Evolutionary conservation across 2,888 invertebrate genomes (phyloP).

Genomic region (Agonopterix heracliana): DNA sequence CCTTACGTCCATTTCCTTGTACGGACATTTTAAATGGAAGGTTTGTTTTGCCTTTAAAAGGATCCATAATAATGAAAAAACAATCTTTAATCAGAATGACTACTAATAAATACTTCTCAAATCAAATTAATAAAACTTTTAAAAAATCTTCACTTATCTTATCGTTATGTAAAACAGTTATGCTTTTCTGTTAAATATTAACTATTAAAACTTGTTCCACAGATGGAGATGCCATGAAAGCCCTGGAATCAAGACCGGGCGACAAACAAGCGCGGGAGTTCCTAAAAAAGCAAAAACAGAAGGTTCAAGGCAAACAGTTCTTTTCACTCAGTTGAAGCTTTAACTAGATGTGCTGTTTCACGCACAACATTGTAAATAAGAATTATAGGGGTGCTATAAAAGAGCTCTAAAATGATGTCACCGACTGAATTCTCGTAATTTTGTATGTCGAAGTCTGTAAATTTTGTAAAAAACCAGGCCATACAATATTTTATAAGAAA

Average conservation of each 20-base stretch:
- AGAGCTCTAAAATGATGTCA: too few relatives aligned
- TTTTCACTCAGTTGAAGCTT: constrained; percentile 55
- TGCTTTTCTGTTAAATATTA: background rate
- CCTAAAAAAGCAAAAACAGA: constrained; percentile 85
- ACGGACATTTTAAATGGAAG: too few relatives aligned
- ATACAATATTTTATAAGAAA: too few relatives aligned
- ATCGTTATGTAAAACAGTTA: background rate
- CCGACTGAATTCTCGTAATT: too few relatives aligned
- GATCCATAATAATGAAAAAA: too few relatives aligned
- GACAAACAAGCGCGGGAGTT: constrained; percentile 94
- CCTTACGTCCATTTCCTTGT: too few relatives aligned
- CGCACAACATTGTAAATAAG: background rate
- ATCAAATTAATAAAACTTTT: background rate
- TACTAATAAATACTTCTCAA: background rate
- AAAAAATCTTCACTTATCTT: background rate
- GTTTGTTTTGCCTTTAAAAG: too few relatives aligned
- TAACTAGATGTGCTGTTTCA: background rate
- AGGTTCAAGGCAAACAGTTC: constrained; percentile 66
- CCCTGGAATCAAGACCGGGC: constrained; percentile 87
- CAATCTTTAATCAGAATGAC: too few relatives aligned
- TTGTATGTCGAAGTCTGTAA: too few relatives aligned
- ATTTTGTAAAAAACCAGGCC: too few relatives aligned
- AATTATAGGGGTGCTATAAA: background rate
- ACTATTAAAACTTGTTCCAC: background rate
- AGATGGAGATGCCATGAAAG: constrained; percentile 84